Evolutionary conservation across 2,797 vertebrate genomes (phyloP), one percentile per base, ranked within the genome.

Genomic region (Acipenser oxyrinchus): DNA sequence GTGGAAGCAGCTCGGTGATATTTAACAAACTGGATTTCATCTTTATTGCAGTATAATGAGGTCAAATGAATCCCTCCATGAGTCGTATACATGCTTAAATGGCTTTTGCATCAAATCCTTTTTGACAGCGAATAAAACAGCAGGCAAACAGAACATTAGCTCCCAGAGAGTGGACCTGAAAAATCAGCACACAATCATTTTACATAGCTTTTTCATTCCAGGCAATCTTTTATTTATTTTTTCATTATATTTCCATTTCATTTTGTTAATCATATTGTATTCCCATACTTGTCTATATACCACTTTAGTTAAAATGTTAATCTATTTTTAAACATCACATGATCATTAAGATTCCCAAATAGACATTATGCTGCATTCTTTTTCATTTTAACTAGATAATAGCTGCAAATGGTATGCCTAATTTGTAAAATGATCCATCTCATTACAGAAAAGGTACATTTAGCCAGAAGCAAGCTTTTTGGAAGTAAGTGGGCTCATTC

Each of bases 21-120:
- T 97, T 98, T 97, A 96, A 94, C 92, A 95, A 97, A 97, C 92
- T 90, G 89, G 91, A 93, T 94, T 93, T 90, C 90, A 93, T 91
- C 91, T 96, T 95, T 96, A 96, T 95, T 94, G 95, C 93, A 85
- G 93, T 93, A 93, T 97, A 98, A 98, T 97, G 96, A 99, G 96
- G 95, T 98, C 96, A 99, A 97, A 95, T 95, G 93, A 95, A 94
- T 91, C 93, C 91, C 89, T 90, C 87, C 86, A 90, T 87, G 88
- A 87, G 84, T 94, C 91, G 89, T 92, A 94, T 89, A 88, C 93
- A 93, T 92, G 93, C 94, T 93, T 93, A 95, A 93, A 93, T 93
- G 92, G 86, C 90, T 95, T 90, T 84, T 77, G 88, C 92, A 88
- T 90, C 90, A 94, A 94, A 98, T 96, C 84, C 89, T 89, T 93